Evolutionary conservation across 2,888 invertebrate genomes (phyloP).

Genomic region (Drosophila picticornis): DNA sequence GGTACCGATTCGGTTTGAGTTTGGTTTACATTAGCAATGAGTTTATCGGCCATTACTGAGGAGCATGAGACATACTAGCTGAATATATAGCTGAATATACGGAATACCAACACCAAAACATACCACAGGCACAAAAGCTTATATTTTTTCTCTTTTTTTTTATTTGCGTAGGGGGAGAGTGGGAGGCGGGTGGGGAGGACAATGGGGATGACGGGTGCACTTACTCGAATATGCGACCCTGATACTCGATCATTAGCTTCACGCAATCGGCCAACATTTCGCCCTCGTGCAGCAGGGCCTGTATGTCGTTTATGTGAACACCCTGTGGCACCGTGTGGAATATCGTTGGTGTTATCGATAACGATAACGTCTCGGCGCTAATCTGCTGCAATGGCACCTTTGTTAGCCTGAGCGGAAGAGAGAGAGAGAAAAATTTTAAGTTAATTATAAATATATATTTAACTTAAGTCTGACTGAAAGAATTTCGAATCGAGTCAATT

Average conservation of each 20-base stretch:
- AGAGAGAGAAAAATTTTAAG: background rate
- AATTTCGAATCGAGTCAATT: background rate
- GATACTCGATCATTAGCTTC: constrained; percentile 83
- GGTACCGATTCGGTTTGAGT: constrained; percentile 20
- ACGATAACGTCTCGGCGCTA: constrained; percentile 82
- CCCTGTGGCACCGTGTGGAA: constrained; percentile 82
- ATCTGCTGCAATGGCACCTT: constrained; percentile 83
- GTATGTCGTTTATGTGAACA: constrained; percentile 78
- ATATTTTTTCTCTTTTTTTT: background rate
- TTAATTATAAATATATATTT: too few species aligned
- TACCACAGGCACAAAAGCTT: constrained; percentile 45
- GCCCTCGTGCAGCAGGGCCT: constrained; percentile 78
- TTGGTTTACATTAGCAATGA: constrained; percentile 6
- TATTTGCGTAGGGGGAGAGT: background rate
- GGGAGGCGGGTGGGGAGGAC: background rate
- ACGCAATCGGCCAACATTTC: constrained; percentile 83
- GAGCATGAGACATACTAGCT: constrained; percentile 10
- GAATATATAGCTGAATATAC: constrained; percentile 2
- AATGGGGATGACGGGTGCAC: constrained; percentile 44
- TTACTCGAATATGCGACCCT: constrained; percentile 84
- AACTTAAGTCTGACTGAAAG: background rate
- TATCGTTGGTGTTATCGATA: constrained; percentile 83
- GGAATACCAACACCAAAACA: constrained; percentile 42
- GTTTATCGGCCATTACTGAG: constrained; percentile 19
- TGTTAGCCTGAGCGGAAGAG: constrained; percentile 72